phyloP scores from a whole-genome alignment of 2,888 invertebrate species.

The Pantelozetes paolii region DNA sequence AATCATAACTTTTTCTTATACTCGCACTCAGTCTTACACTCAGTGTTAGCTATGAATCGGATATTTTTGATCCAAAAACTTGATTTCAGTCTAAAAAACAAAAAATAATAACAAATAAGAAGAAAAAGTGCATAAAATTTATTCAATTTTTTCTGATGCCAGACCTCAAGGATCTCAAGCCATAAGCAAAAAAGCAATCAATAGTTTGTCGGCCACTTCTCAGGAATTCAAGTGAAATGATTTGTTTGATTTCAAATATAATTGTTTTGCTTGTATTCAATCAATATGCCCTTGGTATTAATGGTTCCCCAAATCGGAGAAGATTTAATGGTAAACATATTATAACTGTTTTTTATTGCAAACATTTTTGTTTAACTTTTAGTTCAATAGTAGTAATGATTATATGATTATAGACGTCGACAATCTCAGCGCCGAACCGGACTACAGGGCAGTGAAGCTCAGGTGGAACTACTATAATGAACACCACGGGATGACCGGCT shows the following conservation, averaged over 20 bases:
- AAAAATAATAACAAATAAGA: too few relatives aligned
- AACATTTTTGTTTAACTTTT: not conserved
- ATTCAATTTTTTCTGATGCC: not conserved
- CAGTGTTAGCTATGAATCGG: not conserved
- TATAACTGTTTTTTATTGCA: not conserved
- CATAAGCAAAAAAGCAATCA: not conserved
- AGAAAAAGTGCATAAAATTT: too few relatives aligned
- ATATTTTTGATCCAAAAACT: not conserved
- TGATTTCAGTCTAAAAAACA: not conserved
- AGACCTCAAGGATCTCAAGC: not conserved
- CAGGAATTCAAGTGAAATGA: constrained; percentile 20
- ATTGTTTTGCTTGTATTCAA: constrained; percentile 18
- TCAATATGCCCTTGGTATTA: not conserved
- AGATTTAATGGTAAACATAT: constrained; percentile 25
- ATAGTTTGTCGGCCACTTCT: not conserved
- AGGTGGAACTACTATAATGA: constrained; percentile 59
- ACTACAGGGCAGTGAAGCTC: constrained; percentile 63
- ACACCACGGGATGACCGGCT: constrained; percentile 26
- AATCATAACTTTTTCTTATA: not conserved
- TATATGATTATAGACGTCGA: constrained; percentile 56
- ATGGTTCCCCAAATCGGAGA: constrained; percentile 18
- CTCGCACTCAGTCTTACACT: not conserved
- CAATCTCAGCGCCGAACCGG: constrained; percentile 64
- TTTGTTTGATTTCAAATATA: constrained; percentile 6
- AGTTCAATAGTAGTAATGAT: not conserved